Conservation (phyloP, 2,797 vertebrate species). For the Melanotaenia boesemani region DNA sequence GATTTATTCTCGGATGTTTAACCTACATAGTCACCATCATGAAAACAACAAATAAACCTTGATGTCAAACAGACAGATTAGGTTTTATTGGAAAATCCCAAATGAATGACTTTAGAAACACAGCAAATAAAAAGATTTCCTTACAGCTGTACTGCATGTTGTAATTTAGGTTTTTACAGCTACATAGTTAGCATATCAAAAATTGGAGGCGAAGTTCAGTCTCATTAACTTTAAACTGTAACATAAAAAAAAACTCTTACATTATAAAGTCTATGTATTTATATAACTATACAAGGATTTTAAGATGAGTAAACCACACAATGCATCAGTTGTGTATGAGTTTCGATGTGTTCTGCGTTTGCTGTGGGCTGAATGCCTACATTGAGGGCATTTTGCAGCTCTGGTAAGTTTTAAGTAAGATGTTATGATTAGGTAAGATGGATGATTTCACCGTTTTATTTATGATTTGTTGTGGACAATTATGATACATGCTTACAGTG, state of each 20-base stretch:
- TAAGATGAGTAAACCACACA: background rate
- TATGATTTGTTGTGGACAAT: slow-evolving; percentile 13
- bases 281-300: no score
- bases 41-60: background rate
- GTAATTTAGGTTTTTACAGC: background rate
- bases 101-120: background rate
- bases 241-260: no score
- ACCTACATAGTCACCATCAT: no score
- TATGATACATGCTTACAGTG: slow-evolving; percentile 18
- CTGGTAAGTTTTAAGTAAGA: background rate
- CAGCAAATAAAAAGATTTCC: background rate
- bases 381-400: no score
- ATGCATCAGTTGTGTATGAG: no score
- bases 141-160: background rate
- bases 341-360: no score
- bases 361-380: no score
- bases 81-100: background rate
- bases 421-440: background rate
- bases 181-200: background rate
- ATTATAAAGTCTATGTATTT: no score
- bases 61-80: background rate
- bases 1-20: background rate
- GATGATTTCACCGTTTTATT: background rate
- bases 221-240: no score
- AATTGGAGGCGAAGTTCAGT: background rate